Conservation (phyloP, 64 coral and sea anemone species). For the Pocillopora verrucosa region DNA sequence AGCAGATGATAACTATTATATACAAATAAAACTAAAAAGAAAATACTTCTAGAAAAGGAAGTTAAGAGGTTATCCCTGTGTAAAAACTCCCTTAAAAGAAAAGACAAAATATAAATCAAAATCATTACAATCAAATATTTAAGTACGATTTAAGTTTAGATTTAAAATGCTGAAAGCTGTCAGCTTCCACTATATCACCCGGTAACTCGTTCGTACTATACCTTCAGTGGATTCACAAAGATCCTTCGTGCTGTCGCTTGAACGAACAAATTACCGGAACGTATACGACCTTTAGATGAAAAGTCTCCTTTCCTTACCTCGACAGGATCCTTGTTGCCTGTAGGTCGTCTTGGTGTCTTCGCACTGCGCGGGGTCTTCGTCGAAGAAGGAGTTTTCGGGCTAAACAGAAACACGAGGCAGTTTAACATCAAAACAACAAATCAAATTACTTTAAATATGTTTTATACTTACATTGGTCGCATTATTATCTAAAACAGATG, state of each 20-base stretch:
- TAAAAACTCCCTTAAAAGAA: too few relatives aligned
- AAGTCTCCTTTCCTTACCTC: slow-evolving; percentile 50
- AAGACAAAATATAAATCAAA: too few relatives aligned
- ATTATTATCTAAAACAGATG: slow-evolving; percentile 15
- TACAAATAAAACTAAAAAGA: too few relatives aligned
- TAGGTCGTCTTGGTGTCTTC: slow-evolving; percentile 75
- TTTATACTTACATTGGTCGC: slow-evolving; percentile 76
- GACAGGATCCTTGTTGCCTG: slow-evolving; percentile 87
- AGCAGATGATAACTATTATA: too few relatives aligned
- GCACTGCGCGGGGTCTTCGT: slow-evolving; percentile 73
- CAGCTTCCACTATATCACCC: too few relatives aligned
- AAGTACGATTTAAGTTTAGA: too few relatives aligned
- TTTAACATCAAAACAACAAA: background rate
- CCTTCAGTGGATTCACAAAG: background rate
- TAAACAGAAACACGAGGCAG: background rate
- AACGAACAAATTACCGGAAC: background rate
- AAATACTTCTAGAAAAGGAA: too few relatives aligned
- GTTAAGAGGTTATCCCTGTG: too few relatives aligned
- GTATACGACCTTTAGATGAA: background rate
- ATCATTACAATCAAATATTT: too few relatives aligned
- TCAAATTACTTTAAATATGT: background rate
- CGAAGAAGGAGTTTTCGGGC: slow-evolving; percentile 65
- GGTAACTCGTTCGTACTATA: too few relatives aligned
- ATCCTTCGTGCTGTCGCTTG: background rate
- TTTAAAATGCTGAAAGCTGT: too few relatives aligned